Conservation (phyloP, 2,888 invertebrate genomes). For the Hypolimnas misippus region DNA sequence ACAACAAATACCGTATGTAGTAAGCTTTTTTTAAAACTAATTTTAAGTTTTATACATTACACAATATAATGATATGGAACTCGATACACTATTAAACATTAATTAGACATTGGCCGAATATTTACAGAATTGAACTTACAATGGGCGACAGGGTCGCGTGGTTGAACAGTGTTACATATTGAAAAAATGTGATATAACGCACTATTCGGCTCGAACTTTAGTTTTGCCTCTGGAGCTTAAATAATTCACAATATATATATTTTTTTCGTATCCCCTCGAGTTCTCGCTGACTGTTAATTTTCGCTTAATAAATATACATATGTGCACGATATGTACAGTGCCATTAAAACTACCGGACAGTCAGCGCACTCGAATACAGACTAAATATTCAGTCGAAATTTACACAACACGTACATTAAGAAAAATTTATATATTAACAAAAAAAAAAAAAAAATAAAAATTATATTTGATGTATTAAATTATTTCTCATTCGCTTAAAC, state of each 20-base stretch:
- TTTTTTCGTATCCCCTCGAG: slow-evolving; percentile 64
- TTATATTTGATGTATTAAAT: slow-evolving; percentile 80
- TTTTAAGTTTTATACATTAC: slow-evolving; percentile 72
- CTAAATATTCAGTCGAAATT: slow-evolving; percentile 42
- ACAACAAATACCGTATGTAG: slow-evolving; percentile 69
- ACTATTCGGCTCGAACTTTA: slow-evolving; percentile 41
- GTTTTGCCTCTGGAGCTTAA: slow-evolving; percentile 68
- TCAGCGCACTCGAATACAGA: slow-evolving; percentile 15
- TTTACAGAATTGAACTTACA: slow-evolving; percentile 54
- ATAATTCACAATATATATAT: slow-evolving; percentile 49
- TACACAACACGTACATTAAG: slow-evolving; percentile 38
- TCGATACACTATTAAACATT: slow-evolving; percentile 65
- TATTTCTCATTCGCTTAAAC: slow-evolving; percentile 66
- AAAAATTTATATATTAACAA: slow-evolving; percentile 42
- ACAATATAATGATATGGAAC: slow-evolving; percentile 68
- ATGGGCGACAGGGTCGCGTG: slow-evolving; percentile 15
- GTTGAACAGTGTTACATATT: background rate
- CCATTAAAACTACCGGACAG: slow-evolving; percentile 38
- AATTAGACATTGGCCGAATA: slow-evolving; percentile 58
- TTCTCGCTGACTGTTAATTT: slow-evolving; percentile 45
- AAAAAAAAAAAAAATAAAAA: slow-evolving; percentile 49
- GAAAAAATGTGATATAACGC: background rate
- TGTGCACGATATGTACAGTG: slow-evolving; percentile 74
- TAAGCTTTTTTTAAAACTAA: slow-evolving; percentile 79
- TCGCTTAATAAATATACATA: slow-evolving; percentile 62